A percentile compares a stretch with the other conserved stretches of the same genome.
Evolutionary conservation across 2,113 vertebrate species (phyloP).

Genomic region (human (Homo sapiens)): DNA sequence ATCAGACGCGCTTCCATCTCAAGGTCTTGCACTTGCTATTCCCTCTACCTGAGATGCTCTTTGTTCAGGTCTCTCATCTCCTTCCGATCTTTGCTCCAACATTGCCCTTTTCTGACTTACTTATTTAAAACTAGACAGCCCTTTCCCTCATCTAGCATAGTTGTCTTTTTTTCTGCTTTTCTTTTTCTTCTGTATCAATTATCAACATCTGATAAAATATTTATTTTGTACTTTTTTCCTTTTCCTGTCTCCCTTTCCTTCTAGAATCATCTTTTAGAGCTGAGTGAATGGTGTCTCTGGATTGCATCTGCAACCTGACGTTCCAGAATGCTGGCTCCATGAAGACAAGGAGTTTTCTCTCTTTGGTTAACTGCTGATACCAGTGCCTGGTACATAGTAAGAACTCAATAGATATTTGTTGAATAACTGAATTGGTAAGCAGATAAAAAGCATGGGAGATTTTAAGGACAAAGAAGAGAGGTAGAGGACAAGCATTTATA

Average conservation of each 20-base stretch:
- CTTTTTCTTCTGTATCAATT: background rate
- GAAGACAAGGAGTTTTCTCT: background rate
- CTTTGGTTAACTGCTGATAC: background rate
- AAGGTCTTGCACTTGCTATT: background rate
- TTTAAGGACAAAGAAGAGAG: background rate
- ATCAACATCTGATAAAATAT: background rate
- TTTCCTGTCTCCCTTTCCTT: background rate
- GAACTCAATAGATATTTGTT: background rate
- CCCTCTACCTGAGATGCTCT: background rate
- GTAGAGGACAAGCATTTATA: background rate
- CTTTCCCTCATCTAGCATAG: background rate
- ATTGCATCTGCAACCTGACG: background rate
- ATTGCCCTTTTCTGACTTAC: background rate
- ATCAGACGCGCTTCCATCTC: background rate
- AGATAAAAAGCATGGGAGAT: background rate
- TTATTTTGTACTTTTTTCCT: background rate
- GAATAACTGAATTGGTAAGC: background rate
- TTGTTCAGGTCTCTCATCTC: background rate
- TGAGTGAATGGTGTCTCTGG: background rate
- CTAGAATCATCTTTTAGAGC: background rate
- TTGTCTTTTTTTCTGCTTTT: background rate
- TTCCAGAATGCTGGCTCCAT: background rate
- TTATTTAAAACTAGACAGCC: background rate
- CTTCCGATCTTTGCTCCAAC: background rate
- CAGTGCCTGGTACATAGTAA: background rate